Percentiles rank a stretch among this genome's conserved stretches.
phyloP scores from a whole-genome alignment of 2,797 vertebrate genomes.

The Falco berigora region DNA sequence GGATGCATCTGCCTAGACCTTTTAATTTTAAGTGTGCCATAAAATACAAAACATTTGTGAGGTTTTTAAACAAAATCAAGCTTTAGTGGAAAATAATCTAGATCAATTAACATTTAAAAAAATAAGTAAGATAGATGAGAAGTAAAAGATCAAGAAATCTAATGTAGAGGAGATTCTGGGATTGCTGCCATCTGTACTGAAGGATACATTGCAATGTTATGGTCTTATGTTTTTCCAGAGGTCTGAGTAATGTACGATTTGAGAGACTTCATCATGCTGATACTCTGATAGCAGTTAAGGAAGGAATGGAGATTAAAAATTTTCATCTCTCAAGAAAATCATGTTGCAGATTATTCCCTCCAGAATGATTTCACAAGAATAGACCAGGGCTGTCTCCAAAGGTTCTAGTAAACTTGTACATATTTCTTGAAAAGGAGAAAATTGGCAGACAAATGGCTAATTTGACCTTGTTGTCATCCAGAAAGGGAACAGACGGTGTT shows the following conservation, averaged over 20 bases:
- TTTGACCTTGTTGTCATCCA: not conserved
- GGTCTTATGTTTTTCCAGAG: not conserved
- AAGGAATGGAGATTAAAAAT: not conserved
- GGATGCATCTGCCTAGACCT: not conserved
- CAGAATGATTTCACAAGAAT: not conserved
- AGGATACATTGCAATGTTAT: not conserved
- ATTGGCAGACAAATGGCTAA: not conserved
- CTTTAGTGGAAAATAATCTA: not conserved
- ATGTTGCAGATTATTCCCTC: not conserved
- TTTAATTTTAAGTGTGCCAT: not conserved
- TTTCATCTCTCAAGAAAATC: not conserved
- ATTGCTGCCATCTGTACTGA: not conserved
- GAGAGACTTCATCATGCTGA: not conserved
- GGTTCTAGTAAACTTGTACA: not conserved
- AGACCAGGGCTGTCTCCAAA: not conserved
- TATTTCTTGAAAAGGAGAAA: not conserved
- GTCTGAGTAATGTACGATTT: not conserved
- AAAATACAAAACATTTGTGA: not conserved
- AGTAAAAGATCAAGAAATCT: not conserved
- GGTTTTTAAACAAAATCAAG: not conserved
- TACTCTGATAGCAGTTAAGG: not conserved
- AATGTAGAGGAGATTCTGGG: not conserved
- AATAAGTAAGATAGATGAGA: not conserved
- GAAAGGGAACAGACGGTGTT: not conserved
- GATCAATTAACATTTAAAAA: not conserved